Base-by-base conservation (phyloP, 2,797 vertebrate genomes). In the Eremophila alpestris region DNA sequence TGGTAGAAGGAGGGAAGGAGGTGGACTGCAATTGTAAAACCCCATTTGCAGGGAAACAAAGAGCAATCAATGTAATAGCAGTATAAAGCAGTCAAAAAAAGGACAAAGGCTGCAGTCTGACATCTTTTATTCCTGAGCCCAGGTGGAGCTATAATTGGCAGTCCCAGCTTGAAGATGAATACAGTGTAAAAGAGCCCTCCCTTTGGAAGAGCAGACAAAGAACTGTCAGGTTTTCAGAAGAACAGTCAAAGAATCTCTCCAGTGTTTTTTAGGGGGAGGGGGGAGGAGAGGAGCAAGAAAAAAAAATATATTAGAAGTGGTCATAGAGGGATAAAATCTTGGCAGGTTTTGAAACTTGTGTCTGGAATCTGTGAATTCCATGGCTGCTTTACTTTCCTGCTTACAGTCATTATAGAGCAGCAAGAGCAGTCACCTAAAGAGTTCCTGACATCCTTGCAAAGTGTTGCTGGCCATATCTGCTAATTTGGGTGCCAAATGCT, bases 11-110 rank as follows among this genome's bases (percentile, higher is more conserved):
- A 88, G n/a, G 70, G 45, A 85, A 93, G 63, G 54, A 93, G 79
- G 83, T 93, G 89, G 81, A 95, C 95, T 95, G 79, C 68, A 93
- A 89, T 79, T 58, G 16, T 40, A 77, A 89, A 71, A 82, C n/a
- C 43, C 73, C 29, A 59, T 91, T 87, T 94, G 8, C 69, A 95
- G 62, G 93, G 91, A 95, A 69, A 96, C 93, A 96, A 97, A 88
- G 65, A 92, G 51, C 82, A 94, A 89, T 93, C 62, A 86, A 83
- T 94, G 83, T 94, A 95, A 96, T 63, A 83, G 92, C 65, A 62
- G 82, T 40, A 79, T 93, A 94, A 95, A 95, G 41, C 60, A 94
- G 90, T 87, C 87, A 38, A 88, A 83, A 94, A 91, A 94, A 73
- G 79, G 81, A 95, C 91, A 96, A 95, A 96, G 83, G 29, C 73